Conservation (phyloP, 2,888 invertebrate genomes). For the Argyresthia goedartella region DNA sequence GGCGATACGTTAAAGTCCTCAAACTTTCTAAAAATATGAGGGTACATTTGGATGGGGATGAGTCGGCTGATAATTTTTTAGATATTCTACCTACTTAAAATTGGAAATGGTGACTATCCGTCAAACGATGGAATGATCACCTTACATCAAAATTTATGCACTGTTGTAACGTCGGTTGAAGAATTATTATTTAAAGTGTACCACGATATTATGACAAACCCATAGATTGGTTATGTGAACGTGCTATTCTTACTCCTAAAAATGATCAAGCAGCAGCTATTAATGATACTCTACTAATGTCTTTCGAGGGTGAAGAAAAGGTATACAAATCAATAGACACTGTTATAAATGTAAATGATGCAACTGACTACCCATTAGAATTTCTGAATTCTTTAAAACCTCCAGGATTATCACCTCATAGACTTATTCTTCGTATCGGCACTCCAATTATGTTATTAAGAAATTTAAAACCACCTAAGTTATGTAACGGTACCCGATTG, state of each 20-base stretch:
- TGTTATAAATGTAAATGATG: slow-evolving; percentile 7
- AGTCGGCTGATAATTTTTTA: too few species aligned
- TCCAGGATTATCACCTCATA: slow-evolving; percentile 3
- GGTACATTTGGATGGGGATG: too few species aligned
- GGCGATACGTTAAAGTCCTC: too few species aligned
- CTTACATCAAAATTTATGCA: too few species aligned
- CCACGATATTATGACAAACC: slow-evolving; percentile 14
- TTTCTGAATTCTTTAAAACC: slow-evolving; percentile 15
- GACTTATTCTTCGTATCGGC: slow-evolving; percentile 4
- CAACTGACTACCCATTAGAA: slow-evolving; percentile 8
- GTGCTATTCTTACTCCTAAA: slow-evolving; percentile 18
- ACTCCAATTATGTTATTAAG: slow-evolving; percentile 5
- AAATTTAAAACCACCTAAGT: neutral
- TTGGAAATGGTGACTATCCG: slow-evolving; percentile 15
- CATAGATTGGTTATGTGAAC: slow-evolving; percentile 13
- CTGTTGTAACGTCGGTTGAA: slow-evolving; percentile 12
- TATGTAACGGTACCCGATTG: neutral
- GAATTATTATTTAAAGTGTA: slow-evolving; percentile 13
- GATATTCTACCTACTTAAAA: too few species aligned
- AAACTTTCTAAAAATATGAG: too few species aligned
- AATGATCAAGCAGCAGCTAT: slow-evolving; percentile 15
- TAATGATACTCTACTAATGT: slow-evolving; percentile 9
- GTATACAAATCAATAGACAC: slow-evolving; percentile 6
- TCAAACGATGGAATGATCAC: slow-evolving; percentile 12
- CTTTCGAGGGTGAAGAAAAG: slow-evolving; percentile 7